Base-by-base conservation (phyloP, 2,888 invertebrate genomes). In the Athetis lepigone region DNA sequence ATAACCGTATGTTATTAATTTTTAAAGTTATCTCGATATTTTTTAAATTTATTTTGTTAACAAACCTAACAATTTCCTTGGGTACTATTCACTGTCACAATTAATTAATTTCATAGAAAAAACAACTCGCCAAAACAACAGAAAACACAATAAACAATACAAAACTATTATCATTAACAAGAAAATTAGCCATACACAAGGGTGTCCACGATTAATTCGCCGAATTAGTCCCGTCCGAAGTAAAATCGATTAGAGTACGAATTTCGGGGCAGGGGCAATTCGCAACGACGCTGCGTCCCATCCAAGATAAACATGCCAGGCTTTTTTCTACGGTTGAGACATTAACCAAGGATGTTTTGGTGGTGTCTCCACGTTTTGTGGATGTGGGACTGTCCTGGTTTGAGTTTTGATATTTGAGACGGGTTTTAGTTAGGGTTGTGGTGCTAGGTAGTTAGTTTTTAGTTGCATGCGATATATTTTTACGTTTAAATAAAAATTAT, bases 291-390 rank as follows among this genome's bases (percentile, higher is more conserved):
- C 72, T 73, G 73, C 85, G 84, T 80, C 90, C 86, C 88, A 83
- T 85, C 88, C 90, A 95, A 94, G 95, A 95, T 95, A 95, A 95
- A 95, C 95, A 95, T 92, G 92, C 92, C 93, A 89, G 88, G 82
- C 85, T 92, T 94, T 93, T 93, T 93, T 94, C 86, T 88, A 89
- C 91, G 87, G 87, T 90, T 88, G 94, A 95, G 95, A 95, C 95
- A 95, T 95, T 95, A 95, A 93, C 90, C 94, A 94, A 93, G 95
- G 95, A 94, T 92, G 89, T 84, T 85, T 80, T 74, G 75, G 82
- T 81, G 87, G 92, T 90, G 86, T 73, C 90, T 87, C 83, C 65
- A 57, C 21, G 55, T 70, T 71, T 4, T 25, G 52, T 25, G 29
- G 47, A 74, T 29, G 27, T 29, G 19, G 77, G 81, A 86, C 33